phyloP scores from a whole-genome alignment of 2,797 vertebrate genomes.

The Acrossocheilus wenchowensis region DNA sequence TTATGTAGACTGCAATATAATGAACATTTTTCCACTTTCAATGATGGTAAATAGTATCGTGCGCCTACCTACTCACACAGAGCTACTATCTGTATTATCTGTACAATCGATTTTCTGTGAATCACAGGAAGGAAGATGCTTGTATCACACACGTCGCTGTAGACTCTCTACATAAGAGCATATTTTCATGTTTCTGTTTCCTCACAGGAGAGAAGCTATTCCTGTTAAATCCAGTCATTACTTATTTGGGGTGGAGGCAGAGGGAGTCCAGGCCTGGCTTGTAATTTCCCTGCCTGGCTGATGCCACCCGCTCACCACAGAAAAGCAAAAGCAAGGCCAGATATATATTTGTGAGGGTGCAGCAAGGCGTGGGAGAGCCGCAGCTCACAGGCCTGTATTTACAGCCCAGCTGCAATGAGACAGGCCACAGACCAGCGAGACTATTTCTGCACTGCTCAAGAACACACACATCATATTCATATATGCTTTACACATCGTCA shows the following conservation, averaged over 20 bases:
- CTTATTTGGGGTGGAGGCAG: slow-evolving; percentile 81
- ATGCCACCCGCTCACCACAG: slow-evolving; percentile 79
- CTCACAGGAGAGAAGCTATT: slow-evolving; percentile 72
- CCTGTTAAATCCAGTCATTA: slow-evolving; percentile 73
- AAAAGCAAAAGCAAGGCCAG: slow-evolving; percentile 73
- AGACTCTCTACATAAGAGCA: background rate
- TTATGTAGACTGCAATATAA: background rate
- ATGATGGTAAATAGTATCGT: background rate
- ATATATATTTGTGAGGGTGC: slow-evolving; percentile 67
- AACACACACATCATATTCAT: background rate
- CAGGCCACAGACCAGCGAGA: slow-evolving; percentile 63
- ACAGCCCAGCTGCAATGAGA: slow-evolving; percentile 65
- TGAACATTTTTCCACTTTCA: background rate
- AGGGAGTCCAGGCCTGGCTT: slow-evolving; percentile 72
- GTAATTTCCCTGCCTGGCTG: slow-evolving; percentile 78
- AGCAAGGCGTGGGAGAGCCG: slow-evolving; percentile 76
- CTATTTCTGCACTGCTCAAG: slow-evolving; percentile 64
- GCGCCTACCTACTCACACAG: background rate
- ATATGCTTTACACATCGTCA: background rate
- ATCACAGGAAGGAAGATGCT: slow-evolving; percentile 30
- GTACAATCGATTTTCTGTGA: background rate
- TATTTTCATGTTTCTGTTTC: slow-evolving; percentile 46
- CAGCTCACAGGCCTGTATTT: slow-evolving; percentile 78
- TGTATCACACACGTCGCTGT: slow-evolving; percentile 17
- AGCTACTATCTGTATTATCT: background rate